A percentile compares a stretch with the other conserved stretches of the same genome.
These are phyloP conservation scores for Heliconius melpomene DNA, from an alignment of 1,140 invertebrate genomes.

Conservation along the genomic window DNA sequence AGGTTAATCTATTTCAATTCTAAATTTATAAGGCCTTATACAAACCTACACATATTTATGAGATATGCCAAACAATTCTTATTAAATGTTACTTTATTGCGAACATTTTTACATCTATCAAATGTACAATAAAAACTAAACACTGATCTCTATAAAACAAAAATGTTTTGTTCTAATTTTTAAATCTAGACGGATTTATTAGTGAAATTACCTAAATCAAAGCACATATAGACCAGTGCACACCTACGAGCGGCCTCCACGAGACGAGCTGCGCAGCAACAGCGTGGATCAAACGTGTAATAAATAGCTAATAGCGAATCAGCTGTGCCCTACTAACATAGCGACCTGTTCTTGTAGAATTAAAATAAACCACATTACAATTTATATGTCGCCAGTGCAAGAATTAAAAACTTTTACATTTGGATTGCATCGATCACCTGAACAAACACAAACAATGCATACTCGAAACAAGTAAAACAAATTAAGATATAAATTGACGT, in stretches of 20 bases:
- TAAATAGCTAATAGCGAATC: slow-evolving; percentile 44
- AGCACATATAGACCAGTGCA: slow-evolving; percentile 12
- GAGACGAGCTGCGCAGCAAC: slow-evolving; percentile 33
- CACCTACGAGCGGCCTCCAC: slow-evolving; percentile 39
- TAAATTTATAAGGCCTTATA: too few species aligned
- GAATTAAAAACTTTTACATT: background rate
- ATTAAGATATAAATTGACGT: background rate
- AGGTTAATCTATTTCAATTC: too few species aligned
- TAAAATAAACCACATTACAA: slow-evolving; percentile 23
- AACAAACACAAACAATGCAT: slow-evolving; percentile 9
- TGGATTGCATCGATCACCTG: slow-evolving; percentile 19
- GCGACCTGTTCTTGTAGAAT: slow-evolving; percentile 34
- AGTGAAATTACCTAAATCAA: background rate
- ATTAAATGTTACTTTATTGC: too few species aligned
- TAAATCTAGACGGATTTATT: background rate
- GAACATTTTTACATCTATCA: background rate
- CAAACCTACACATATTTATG: background rate
- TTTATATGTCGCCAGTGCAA: background rate
- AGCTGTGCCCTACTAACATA: slow-evolving; percentile 50
- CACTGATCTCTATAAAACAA: background rate
- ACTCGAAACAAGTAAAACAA: slow-evolving; percentile 23
- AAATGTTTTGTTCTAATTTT: slow-evolving; percentile 6
- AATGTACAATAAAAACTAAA: background rate
- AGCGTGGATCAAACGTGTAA: slow-evolving; percentile 17
- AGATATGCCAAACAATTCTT: background rate